Conservation (phyloP, 2,113 vertebrate species). For the Marmota monax region DNA sequence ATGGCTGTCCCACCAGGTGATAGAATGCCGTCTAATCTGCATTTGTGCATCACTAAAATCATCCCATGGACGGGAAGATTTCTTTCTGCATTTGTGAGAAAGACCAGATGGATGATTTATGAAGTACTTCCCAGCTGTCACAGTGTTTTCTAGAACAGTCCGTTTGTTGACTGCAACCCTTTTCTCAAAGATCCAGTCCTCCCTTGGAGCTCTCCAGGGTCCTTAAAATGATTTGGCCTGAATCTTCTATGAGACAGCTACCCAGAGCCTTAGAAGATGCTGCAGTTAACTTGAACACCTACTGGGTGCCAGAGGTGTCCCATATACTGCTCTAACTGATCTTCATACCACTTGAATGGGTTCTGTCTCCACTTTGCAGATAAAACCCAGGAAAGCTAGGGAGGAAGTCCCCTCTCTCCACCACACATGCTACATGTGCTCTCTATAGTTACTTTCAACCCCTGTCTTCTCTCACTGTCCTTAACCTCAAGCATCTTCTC, state of each 20-base stretch:
- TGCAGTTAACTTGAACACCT: not conserved
- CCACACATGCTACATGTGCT: fast-evolving
- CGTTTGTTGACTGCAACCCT: not conserved
- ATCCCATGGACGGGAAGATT: not conserved
- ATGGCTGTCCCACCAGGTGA: not conserved
- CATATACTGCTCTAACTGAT: not conserved
- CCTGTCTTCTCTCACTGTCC: not conserved
- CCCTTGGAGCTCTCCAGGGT: slow-evolving; percentile 71
- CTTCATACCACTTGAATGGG: too few relatives aligned
- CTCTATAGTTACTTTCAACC: not conserved
- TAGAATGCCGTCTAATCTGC: not conserved
- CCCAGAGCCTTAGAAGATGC: not conserved
- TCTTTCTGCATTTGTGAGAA: not conserved
- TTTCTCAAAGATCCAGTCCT: not conserved
- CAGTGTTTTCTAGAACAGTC: not conserved
- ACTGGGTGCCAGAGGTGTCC: not conserved
- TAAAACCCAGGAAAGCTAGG: not conserved
- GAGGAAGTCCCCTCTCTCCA: not conserved
- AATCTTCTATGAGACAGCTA: not conserved
- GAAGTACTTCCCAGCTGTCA: not conserved
- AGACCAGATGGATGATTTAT: not conserved
- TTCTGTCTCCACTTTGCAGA: too few relatives aligned
- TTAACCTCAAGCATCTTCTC: not conserved
- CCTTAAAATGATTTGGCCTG: not conserved
- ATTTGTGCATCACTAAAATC: not conserved